A percentile compares a stretch with the other conserved stretches of the same genome.
Conservation (phyloP, 2,113 vertebrate genomes). For the Ciconia boyciana region DNA sequence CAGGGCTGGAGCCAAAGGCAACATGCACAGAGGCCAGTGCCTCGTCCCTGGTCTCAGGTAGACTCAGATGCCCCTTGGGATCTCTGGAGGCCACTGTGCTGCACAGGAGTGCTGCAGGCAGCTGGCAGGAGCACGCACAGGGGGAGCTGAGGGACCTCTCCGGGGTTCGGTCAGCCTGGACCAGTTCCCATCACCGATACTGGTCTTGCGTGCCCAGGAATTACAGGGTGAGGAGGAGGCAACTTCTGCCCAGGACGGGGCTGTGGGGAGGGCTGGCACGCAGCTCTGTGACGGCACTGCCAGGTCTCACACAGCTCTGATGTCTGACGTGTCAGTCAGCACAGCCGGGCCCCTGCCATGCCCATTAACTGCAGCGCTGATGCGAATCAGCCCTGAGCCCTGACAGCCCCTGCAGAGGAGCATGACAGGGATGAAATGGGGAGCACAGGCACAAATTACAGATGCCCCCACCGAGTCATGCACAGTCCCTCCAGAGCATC, state of each 20-base stretch:
- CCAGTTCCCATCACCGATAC: background rate
- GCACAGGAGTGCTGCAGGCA: background rate
- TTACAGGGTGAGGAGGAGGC: background rate
- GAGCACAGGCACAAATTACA: background rate
- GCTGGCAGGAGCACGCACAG: background rate
- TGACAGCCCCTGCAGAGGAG: constrained; percentile 9
- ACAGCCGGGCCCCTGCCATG: constrained; percentile 1
- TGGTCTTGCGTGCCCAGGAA: rapidly evolving
- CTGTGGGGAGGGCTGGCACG: background rate
- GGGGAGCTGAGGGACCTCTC: rapidly evolving
- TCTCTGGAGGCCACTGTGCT: rapidly evolving
- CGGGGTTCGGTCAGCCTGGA: rapidly evolving
- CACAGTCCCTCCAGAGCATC: background rate
- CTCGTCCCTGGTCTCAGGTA: rapidly evolving
- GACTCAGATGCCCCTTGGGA: background rate
- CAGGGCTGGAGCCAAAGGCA: background rate
- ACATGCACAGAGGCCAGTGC: background rate
- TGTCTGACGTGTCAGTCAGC: constrained; percentile 20
- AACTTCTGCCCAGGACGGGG: background rate
- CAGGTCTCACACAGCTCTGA: constrained; percentile 19
- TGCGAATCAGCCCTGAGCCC: background rate
- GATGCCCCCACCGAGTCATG: rapidly evolving
- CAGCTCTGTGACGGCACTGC: background rate
- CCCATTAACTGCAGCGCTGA: background rate
- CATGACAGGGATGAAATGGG: background rate